Evolutionary conservation across 2,888 invertebrate species (phyloP).

Genomic region (Galeruca laticollis): DNA sequence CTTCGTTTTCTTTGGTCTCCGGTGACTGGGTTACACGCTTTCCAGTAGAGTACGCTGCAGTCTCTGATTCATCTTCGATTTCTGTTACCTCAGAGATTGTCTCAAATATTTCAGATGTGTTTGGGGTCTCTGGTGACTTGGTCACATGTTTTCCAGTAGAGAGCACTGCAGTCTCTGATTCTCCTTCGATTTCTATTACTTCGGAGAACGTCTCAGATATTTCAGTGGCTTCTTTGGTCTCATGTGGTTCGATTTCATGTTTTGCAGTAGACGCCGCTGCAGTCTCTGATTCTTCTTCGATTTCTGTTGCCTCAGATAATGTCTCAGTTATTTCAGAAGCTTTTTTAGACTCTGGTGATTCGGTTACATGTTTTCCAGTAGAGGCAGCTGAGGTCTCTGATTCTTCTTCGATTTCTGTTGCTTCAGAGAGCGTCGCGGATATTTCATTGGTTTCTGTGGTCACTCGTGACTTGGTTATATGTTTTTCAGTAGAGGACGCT

Average conservation of each 20-base stretch:
- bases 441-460: neutral
- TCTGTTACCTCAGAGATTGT: neutral
- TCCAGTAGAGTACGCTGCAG: neutral
- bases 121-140: neutral
- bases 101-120: neutral
- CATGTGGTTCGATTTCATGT: neutral
- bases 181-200: neutral
- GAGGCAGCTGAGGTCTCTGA: neutral
- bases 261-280: neutral
- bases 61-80: neutral
- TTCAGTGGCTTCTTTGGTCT: neutral
- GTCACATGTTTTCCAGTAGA: neutral
- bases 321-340: neutral
- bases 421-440: neutral
- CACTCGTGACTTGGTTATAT: neutral
- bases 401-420: neutral
- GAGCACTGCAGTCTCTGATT: neutral
- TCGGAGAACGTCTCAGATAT: neutral
- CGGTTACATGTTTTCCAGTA: neutral
- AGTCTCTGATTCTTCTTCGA: neutral
- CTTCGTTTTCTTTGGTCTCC: constrained; percentile 7
- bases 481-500: neutral
- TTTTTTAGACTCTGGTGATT: neutral
- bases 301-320: neutral
- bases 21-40: neutral